phyloP scores from a whole-genome alignment of 2,113 vertebrate species.

The Hippocampus zosterae region DNA sequence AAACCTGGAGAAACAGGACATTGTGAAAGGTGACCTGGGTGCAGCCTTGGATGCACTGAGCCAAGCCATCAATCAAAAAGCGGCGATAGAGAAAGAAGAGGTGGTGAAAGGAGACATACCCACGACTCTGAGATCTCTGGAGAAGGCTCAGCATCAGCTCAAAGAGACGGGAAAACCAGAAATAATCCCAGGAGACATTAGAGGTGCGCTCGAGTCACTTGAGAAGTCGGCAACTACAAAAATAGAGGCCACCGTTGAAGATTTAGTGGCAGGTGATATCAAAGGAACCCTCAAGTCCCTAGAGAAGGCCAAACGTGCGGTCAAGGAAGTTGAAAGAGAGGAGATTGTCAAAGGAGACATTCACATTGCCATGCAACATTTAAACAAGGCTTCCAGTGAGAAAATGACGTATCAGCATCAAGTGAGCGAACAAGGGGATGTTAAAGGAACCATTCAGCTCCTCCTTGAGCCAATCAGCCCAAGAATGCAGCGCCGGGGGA shows the following conservation, averaged over 20 bases:
- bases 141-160: constrained; percentile 74
- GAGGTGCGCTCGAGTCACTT: constrained; percentile 77
- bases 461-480: constrained; percentile 70
- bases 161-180: constrained; percentile 77
- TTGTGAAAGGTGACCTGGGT: constrained; percentile 80
- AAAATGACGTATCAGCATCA: constrained; percentile 70
- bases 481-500: constrained; percentile 54
- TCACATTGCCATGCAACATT: constrained; percentile 61
- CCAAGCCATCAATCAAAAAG: constrained; percentile 77
- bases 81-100: constrained; percentile 78
- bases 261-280: constrained; percentile 79
- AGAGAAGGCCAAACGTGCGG: constrained; percentile 73
- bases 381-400: constrained; percentile 67
- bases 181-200: constrained; percentile 77
- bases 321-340: constrained; percentile 76
- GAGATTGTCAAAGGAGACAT: constrained; percentile 69
- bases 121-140: constrained; percentile 76
- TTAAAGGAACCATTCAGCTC: constrained; percentile 71
- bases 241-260: constrained; percentile 74
- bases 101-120: constrained; percentile 77
- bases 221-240: constrained; percentile 76
- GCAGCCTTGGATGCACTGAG: constrained; percentile 79
- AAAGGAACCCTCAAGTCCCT: constrained; percentile 78
- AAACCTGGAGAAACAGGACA: constrained; percentile 75
- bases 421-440: constrained; percentile 66